phyloP scores from a whole-genome alignment of 1,140 invertebrate species.

The Drosophila dunni region DNA sequence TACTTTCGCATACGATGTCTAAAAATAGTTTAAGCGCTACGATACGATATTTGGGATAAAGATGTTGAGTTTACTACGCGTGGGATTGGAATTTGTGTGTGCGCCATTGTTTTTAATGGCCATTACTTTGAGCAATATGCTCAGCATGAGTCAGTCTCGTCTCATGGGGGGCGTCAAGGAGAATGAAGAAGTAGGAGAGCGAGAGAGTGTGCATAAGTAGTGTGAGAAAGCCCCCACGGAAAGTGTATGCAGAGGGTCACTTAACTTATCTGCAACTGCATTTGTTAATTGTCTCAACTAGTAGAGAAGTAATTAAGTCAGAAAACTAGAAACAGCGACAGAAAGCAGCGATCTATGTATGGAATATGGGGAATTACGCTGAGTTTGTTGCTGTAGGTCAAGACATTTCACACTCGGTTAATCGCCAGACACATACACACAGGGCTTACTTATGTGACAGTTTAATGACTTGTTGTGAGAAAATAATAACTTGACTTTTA shows the following conservation, averaged over 20 bases:
- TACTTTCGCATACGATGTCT: slow-evolving; percentile 19
- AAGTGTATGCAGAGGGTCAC: slow-evolving; percentile 3
- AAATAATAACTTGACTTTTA: background rate
- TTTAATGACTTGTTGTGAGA: slow-evolving; percentile 34
- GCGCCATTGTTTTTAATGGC: slow-evolving; percentile 58
- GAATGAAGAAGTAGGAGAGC: background rate
- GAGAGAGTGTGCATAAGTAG: slow-evolving; percentile 20
- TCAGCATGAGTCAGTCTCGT: slow-evolving; percentile 56
- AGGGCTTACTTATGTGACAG: slow-evolving; percentile 11
- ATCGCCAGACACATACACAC: slow-evolving; percentile 6
- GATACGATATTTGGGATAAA: slow-evolving; percentile 11
- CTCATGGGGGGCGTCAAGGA: slow-evolving; percentile 27
- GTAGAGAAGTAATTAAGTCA: slow-evolving; percentile 48
- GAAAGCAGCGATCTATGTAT: background rate
- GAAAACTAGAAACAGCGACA: slow-evolving; percentile 19
- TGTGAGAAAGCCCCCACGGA: slow-evolving; percentile 27
- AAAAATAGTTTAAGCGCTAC: slow-evolving; percentile 35
- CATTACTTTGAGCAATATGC: slow-evolving; percentile 29
- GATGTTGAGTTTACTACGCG: slow-evolving; percentile 43
- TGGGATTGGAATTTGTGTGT: slow-evolving; percentile 70
- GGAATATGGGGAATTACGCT: background rate
- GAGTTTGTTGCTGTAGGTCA: slow-evolving; percentile 64
- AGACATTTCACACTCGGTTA: slow-evolving; percentile 66
- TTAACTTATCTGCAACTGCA: slow-evolving; percentile 13
- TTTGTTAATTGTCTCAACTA: slow-evolving; percentile 56